Evolutionary conservation across 1,140 invertebrate genomes (phyloP).

Genomic region (Eubasilissa regina): DNA sequence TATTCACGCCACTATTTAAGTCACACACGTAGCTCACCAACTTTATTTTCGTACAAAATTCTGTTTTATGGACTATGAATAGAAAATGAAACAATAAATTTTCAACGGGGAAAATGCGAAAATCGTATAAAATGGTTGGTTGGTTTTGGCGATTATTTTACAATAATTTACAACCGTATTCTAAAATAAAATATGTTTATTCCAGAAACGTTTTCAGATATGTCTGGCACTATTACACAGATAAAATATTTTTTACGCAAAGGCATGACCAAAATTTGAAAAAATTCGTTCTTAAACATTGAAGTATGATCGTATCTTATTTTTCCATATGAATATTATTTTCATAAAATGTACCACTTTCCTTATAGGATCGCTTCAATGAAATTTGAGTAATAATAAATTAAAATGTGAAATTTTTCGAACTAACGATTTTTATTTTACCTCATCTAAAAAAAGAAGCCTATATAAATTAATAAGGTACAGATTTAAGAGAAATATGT

Average conservation of each 20-base stretch:
- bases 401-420: no score
- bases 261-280: neutral
- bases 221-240: neutral
- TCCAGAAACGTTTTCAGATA: no score
- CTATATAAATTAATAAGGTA: no score
- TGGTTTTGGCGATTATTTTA: neutral
- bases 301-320: neutral
- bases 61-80: slow-evolving; percentile 20
- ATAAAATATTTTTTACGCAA: neutral
- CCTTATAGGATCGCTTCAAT: no score
- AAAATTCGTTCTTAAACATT: neutral
- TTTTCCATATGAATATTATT: neutral
- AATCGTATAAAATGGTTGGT: neutral
- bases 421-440: no score
- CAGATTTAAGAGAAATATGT: neutral
- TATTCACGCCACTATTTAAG: no score
- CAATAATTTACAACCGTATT: neutral
- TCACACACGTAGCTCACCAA: neutral
- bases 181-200: neutral
- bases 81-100: slow-evolving; percentile 8
- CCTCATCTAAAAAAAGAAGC: no score
- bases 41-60: slow-evolving; percentile 7
- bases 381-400: no score
- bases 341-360: neutral
- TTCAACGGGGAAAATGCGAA: slow-evolving; percentile 1